Percentiles rank a stretch among this genome's conserved stretches.
phyloP scores from a whole-genome alignment of 2,888 invertebrate species.

The Nemotelus pantherinus region DNA sequence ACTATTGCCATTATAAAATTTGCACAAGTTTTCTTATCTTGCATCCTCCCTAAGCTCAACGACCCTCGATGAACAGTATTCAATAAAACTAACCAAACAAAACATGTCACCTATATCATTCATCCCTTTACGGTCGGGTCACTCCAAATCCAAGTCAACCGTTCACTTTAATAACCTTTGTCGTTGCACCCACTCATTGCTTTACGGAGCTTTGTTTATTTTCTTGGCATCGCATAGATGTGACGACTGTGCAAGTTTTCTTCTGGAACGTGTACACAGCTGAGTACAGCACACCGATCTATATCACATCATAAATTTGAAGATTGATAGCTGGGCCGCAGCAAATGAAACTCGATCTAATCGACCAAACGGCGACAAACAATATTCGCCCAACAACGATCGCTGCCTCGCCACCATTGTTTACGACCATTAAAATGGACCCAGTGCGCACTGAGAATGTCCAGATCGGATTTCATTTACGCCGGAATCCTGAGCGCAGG shows the following conservation, averaged over 20 bases:
- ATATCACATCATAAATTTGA: constrained; percentile 32
- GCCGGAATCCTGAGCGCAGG: constrained; percentile 13
- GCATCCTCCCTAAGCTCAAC: no score
- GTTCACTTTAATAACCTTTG: no score
- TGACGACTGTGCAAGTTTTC: constrained; percentile 6
- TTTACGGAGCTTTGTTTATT: no score
- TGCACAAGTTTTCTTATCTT: no score
- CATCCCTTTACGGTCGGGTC: no score
- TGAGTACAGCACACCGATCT: background rate
- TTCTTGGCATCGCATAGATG: background rate
- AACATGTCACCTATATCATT: no score
- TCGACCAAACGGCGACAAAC: background rate
- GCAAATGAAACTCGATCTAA: constrained; percentile 30
- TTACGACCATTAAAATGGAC: constrained; percentile 6
- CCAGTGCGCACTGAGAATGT: background rate
- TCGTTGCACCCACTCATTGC: no score
- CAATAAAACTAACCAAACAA: no score
- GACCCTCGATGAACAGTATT: no score
- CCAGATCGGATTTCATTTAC: constrained; percentile 28
- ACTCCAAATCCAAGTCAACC: no score
- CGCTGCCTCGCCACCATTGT: background rate
- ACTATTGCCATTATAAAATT: no score
- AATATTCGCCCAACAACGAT: background rate
- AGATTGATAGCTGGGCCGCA: constrained; percentile 25
- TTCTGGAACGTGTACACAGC: background rate